A percentile compares a stretch with the other conserved stretches of the same genome.
Evolutionary conservation across 1,140 invertebrate species (phyloP).

Genomic region (Pygmarrhopalites habei): DNA sequence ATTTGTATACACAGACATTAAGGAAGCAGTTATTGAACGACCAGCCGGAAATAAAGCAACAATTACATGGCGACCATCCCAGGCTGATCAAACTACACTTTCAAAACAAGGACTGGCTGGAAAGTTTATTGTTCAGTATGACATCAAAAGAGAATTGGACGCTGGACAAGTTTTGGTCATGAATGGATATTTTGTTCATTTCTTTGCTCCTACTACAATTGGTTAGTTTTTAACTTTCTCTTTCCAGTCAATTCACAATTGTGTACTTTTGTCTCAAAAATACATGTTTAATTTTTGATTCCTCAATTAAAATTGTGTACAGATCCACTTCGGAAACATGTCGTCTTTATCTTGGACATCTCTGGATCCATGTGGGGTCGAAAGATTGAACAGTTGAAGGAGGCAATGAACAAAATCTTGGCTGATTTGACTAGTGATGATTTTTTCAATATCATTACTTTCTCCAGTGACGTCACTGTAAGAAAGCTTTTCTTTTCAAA

Average conservation of each 20-base stretch:
- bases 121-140: conserved; percentile 58
- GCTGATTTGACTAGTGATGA: conserved; percentile 54
- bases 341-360: conserved; percentile 63
- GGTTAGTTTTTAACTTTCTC: no score
- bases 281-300: no score
- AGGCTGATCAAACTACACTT: conserved; percentile 47
- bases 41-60: conserved; percentile 32
- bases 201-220: conserved; percentile 59
- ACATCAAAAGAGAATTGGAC: conserved; percentile 49
- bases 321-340: conserved; percentile 57
- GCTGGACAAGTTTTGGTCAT: conserved; percentile 56
- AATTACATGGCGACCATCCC: conserved; percentile 46
- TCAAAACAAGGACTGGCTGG: conserved; percentile 50
- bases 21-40: conserved; percentile 31
- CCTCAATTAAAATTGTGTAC: no score
- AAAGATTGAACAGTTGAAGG: conserved; percentile 57
- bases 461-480: conserved; percentile 50
- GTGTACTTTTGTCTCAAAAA: no score
- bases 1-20: conserved; percentile 25
- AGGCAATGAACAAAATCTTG: conserved; percentile 61
- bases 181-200: conserved; percentile 70
- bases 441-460: conserved; percentile 59
- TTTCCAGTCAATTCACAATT: no score
- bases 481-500: conserved; percentile 38
- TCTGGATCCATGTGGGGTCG: conserved; percentile 61